A percentile compares a stretch with the other conserved stretches of the same genome.
These are phyloP conservation scores for Diarsia rubi DNA, from an alignment of 2,888 invertebrate genomes.

Conservation along the genomic window DNA sequence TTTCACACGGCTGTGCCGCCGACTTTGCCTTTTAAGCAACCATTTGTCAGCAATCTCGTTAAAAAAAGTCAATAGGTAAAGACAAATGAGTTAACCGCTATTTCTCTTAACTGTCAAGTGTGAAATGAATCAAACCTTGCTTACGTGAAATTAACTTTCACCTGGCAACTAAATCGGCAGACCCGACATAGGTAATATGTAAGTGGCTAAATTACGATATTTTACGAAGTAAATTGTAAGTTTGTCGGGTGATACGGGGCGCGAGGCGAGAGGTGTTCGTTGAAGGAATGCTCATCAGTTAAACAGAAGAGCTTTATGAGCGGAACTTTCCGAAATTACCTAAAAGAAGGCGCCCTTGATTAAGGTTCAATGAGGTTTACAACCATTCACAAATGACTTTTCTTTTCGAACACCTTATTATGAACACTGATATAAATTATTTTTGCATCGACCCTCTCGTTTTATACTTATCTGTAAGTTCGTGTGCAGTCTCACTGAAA, in stretches of 20 bases:
- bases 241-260: constrained; percentile 5
- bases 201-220: constrained; percentile 39
- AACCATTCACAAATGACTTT: constrained; percentile 51
- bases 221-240: constrained; percentile 45
- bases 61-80: constrained; percentile 15
- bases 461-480: constrained; percentile 31
- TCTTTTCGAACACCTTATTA: constrained; percentile 50
- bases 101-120: constrained; percentile 40
- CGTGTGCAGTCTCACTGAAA: constrained; percentile 28
- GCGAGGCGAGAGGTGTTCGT: constrained; percentile 14
- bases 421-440: constrained; percentile 54
- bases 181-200: no score
- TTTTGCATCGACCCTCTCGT: constrained; percentile 50
- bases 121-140: constrained; percentile 29
- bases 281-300: constrained; percentile 54
- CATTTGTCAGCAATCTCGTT: not conserved
- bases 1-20: constrained; percentile 15
- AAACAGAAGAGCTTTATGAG: constrained; percentile 57
- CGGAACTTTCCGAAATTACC: constrained; percentile 53
- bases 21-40: constrained; percentile 28
- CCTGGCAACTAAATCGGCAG: constrained; percentile 26
- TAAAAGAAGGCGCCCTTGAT: constrained; percentile 63
- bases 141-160: constrained; percentile 45
- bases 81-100: constrained; percentile 19
- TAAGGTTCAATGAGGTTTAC: constrained; percentile 61